phyloP scores from a whole-genome alignment of 2,797 vertebrate genomes.

The Lagodon rhomboides region DNA sequence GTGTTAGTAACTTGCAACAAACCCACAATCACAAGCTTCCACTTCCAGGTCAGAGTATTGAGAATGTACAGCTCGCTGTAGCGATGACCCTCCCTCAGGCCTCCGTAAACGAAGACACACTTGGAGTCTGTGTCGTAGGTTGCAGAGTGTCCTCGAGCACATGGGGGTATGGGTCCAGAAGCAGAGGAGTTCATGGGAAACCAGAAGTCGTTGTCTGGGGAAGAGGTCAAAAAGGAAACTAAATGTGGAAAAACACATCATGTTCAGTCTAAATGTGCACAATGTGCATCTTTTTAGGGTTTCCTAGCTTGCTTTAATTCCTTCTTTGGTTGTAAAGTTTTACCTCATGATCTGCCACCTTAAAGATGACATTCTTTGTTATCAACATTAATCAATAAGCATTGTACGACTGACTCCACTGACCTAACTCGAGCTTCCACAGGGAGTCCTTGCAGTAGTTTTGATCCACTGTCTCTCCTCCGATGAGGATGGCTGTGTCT shows the following conservation, averaged over 20 bases:
- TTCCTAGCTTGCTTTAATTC: neutral
- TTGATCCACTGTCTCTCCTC: conserved; percentile 86
- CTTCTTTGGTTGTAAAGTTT: neutral
- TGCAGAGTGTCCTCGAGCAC: conserved; percentile 88
- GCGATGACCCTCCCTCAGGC: conserved; percentile 85
- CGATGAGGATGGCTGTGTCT: conserved; percentile 89
- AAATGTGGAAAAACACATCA: neutral
- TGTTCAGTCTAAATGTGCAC: neutral
- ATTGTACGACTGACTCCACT: conserved; percentile 12
- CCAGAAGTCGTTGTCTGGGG: conserved; percentile 91
- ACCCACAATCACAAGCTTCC: conserved; percentile 89
- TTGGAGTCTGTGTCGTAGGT: conserved; percentile 91
- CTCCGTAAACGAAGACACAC: conserved; percentile 90
- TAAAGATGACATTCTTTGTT: neutral
- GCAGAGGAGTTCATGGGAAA: conserved; percentile 85
- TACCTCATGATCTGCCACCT: neutral
- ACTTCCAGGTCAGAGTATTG: conserved; percentile 91
- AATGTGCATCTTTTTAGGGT: neutral
- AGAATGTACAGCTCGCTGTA: conserved; percentile 88
- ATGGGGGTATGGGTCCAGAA: conserved; percentile 73
- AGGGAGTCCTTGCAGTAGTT: conserved; percentile 82
- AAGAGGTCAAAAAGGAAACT: conserved; percentile 18
- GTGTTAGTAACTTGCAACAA: conserved; percentile 37
- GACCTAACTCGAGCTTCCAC: conserved; percentile 93
- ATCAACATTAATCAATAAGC: neutral